phyloP scores from a whole-genome alignment of 2,113 vertebrate genomes.

The Hassar affinis region DNA sequence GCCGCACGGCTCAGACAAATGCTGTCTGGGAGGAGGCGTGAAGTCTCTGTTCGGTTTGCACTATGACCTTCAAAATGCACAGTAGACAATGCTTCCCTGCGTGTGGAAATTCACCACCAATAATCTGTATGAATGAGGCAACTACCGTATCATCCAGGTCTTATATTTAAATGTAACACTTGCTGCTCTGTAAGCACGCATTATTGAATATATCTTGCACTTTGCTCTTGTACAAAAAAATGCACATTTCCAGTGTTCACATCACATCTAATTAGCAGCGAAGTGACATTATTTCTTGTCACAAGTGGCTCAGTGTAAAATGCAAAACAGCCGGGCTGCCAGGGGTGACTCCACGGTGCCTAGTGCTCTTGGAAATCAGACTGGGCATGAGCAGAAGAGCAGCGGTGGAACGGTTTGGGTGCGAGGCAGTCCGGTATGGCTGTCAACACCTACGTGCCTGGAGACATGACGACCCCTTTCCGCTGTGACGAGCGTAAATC shows the following conservation, averaged over 20 bases:
- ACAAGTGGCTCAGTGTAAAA: neutral
- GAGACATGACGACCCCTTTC: conserved; percentile 68
- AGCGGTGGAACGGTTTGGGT: conserved; percentile 59
- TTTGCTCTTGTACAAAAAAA: neutral
- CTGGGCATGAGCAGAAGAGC: conserved; percentile 23
- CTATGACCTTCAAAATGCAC: conserved; percentile 65
- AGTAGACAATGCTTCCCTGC: conserved; percentile 53
- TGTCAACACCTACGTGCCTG: conserved; percentile 77
- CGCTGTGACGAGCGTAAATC: conserved; percentile 75
- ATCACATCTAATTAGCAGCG: conserved; percentile 6
- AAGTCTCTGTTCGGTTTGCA: conserved; percentile 60
- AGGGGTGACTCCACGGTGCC: conserved; percentile 28
- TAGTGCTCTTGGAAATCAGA: conserved; percentile 32
- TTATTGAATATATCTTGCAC: conserved; percentile 8
- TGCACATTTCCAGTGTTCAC: neutral
- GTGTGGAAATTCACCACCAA: conserved; percentile 20
- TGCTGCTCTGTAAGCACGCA: neutral
- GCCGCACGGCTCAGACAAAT: conserved; percentile 66
- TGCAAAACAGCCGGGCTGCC: neutral
- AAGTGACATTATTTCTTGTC: neutral
- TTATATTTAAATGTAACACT: conserved; percentile 30
- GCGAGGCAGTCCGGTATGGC: conserved; percentile 67
- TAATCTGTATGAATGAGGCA: neutral
- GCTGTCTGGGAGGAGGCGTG: conserved; percentile 65
- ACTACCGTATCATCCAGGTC: neutral